Evolutionary conservation across 1,140 invertebrate genomes (phyloP).

Genomic region (Dolichoris vasculosae): DNA sequence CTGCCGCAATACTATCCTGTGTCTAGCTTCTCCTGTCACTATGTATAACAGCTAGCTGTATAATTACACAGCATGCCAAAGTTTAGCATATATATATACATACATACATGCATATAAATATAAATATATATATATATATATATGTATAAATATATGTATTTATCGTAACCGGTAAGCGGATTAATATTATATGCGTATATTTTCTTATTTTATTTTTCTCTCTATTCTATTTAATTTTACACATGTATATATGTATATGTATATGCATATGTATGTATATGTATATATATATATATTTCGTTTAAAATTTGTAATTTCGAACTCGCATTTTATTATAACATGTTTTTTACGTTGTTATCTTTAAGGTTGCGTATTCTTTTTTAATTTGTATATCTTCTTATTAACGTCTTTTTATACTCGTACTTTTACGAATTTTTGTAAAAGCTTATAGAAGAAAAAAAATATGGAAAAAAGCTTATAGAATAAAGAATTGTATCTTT

Average conservation of each 20-base stretch:
- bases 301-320: constrained; percentile 39
- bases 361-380: constrained; percentile 44
- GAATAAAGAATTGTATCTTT: constrained; percentile 28
- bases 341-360: constrained; percentile 37
- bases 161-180: constrained; percentile 42
- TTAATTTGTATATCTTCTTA: constrained; percentile 40
- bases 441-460: constrained; percentile 5
- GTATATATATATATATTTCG: constrained; percentile 11
- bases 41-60: constrained; percentile 75
- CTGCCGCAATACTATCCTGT: constrained; percentile 72
- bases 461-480: constrained; percentile 13
- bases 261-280: constrained; percentile 8
- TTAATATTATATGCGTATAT: constrained; percentile 35
- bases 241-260: too few species aligned
- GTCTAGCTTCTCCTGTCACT: constrained; percentile 76
- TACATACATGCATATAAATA: background rate
- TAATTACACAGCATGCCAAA: constrained; percentile 71
- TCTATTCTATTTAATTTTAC: constrained; percentile 30
- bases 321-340: constrained; percentile 40
- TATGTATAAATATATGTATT: constrained; percentile 28
- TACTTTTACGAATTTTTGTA: constrained; percentile 22
- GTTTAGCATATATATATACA: constrained; percentile 47
- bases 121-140: constrained; percentile 40
- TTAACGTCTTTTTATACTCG: constrained; percentile 43
- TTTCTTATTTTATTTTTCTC: constrained; percentile 35